Evolutionary conservation across 2,113 vertebrate species (phyloP).

Genomic region (Elephantulus edwardii): DNA sequence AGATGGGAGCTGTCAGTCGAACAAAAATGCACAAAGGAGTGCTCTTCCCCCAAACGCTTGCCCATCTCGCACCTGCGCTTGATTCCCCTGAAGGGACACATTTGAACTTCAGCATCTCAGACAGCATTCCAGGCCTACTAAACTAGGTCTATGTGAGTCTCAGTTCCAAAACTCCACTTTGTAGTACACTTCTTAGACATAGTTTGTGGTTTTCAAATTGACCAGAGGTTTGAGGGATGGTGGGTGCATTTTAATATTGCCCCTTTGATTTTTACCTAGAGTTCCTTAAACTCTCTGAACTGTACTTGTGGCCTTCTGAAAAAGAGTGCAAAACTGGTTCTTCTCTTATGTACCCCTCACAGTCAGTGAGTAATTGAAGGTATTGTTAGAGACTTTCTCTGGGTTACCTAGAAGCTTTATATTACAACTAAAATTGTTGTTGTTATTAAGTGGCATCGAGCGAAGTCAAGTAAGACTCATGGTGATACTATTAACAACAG

Average conservation of each 20-base stretch:
- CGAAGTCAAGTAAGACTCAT: too few species aligned
- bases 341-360: neutral
- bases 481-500: too few species aligned
- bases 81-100: fast-evolving
- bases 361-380: neutral
- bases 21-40: neutral
- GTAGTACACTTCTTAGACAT: neutral
- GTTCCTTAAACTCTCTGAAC: neutral
- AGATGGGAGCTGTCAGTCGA: too few species aligned
- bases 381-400: neutral
- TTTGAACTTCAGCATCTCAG: neutral
- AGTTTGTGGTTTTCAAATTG: neutral
- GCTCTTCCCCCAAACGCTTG: fast-evolving
- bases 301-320: neutral
- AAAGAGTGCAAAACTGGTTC: neutral
- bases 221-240: neutral
- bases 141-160: neutral
- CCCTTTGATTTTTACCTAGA: neutral
- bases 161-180: neutral
- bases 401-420: neutral
- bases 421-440: neutral
- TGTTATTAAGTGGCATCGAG: too few species aligned
- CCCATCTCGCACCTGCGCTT: neutral
- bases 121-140: neutral
- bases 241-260: neutral